phyloP scores from a whole-genome alignment of 2,797 vertebrate species.

The Pseudomugil tenellus region DNA sequence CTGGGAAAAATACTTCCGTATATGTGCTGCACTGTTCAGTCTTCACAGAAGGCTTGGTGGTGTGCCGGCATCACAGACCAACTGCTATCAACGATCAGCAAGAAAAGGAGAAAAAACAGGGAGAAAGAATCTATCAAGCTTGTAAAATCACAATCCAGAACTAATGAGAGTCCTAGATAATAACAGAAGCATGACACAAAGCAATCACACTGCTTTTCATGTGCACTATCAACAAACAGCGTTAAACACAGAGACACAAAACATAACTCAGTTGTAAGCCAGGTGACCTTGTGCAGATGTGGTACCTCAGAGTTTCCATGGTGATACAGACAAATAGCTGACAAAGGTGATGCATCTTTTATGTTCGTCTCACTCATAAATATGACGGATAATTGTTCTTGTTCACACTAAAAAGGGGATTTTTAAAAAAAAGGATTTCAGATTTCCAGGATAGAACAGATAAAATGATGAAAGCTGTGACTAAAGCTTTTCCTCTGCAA shows the following conservation, averaged over 20 bases:
- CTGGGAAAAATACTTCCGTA: not conserved
- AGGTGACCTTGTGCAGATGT: constrained; percentile 55
- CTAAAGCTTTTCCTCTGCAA: not conserved
- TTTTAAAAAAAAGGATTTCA: constrained; percentile 1
- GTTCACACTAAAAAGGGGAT: constrained; percentile 9
- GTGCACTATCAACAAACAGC: constrained; percentile 17
- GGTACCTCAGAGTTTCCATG: constrained; percentile 59
- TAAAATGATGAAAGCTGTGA: not conserved
- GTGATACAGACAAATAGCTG: constrained; percentile 54
- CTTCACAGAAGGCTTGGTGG: constrained; percentile 17
- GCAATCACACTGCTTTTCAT: constrained; percentile 13
- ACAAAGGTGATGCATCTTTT: constrained; percentile 45
- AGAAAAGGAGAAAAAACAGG: not conserved
- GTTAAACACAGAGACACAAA: constrained; percentile 6
- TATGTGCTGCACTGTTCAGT: not conserved
- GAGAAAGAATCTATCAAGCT: constrained; percentile 22
- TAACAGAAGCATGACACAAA: constrained; percentile 10
- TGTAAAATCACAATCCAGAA: constrained; percentile 15
- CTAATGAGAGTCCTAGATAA: constrained; percentile 7
- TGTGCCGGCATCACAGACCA: not conserved
- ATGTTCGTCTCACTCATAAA: constrained; percentile 31
- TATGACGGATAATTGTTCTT: constrained; percentile 26
- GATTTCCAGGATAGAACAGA: constrained; percentile 2
- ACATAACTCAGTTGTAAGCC: constrained; percentile 9
- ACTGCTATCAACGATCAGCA: constrained; percentile 22